Conservation (phyloP, 1,140 invertebrate species). For the Rhagoletis pomonella region DNA sequence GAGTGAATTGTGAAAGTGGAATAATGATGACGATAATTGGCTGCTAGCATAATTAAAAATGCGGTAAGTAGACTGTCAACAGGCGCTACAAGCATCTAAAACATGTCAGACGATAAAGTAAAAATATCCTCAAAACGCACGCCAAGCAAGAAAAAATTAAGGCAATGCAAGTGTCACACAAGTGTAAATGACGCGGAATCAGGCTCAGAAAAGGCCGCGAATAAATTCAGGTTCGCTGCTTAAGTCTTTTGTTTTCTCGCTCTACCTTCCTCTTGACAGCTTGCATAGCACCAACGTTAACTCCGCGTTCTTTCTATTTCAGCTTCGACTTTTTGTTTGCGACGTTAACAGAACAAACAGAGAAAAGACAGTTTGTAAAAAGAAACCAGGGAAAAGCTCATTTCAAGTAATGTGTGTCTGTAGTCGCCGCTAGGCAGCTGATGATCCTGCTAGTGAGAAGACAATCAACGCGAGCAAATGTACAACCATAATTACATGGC, state of each 20-base stretch:
- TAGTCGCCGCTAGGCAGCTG: background rate
- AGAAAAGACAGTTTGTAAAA: background rate
- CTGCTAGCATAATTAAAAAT: background rate
- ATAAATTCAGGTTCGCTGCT: slow-evolving; percentile 33
- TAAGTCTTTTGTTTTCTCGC: slow-evolving; percentile 55
- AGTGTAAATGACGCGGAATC: background rate
- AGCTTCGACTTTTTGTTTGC: too few species aligned
- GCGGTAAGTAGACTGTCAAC: too few species aligned
- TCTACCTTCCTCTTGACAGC: background rate
- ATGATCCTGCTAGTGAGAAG: background rate
- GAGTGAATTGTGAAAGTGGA: background rate
- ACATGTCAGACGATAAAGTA: too few species aligned
- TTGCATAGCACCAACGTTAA: background rate
- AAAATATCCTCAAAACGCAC: too few species aligned
- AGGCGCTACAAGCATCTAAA: too few species aligned
- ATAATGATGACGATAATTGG: background rate
- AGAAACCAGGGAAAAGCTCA: background rate
- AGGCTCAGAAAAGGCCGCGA: background rate
- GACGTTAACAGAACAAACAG: background rate
- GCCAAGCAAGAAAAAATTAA: too few species aligned
- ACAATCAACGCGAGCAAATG: slow-evolving; percentile 4
- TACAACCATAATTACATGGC: slow-evolving; percentile 70
- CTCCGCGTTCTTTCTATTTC: background rate
- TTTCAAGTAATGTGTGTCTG: too few species aligned
- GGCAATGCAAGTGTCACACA: background rate